These are phyloP conservation scores for Danio kyathit DNA, from an alignment of 2,797 vertebrate species.

Conservation along the genomic window DNA sequence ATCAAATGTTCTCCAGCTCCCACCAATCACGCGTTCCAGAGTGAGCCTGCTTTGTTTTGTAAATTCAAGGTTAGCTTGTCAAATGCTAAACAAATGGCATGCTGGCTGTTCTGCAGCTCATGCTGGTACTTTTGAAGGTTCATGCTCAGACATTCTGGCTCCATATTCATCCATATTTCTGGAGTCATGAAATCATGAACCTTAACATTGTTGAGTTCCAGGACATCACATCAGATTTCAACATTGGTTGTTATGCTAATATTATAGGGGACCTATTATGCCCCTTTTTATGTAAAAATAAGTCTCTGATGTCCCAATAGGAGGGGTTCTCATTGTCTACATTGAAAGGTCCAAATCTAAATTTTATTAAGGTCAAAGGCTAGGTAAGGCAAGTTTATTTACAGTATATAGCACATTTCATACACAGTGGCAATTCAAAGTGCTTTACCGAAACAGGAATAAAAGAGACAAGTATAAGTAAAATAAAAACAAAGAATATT, in stretches of 20 bases:
- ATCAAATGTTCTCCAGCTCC: not conserved
- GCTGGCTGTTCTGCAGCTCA: not conserved
- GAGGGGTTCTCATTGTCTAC: no score
- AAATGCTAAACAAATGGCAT: not conserved
- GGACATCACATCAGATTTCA: not conserved
- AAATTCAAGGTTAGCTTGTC: not conserved
- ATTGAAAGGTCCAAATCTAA: no score
- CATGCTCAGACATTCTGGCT: not conserved
- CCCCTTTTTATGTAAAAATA: no score
- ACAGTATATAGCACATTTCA: no score
- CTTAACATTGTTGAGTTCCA: not conserved
- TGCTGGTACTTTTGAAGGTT: not conserved
- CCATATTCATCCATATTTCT: not conserved
- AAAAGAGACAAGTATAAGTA: no score
- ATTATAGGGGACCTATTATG: no score
- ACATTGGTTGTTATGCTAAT: slow-evolving; percentile 27
- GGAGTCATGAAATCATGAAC: not conserved
- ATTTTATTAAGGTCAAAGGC: no score
- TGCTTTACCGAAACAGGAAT: no score
- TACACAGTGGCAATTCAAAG: no score
- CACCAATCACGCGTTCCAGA: not conserved
- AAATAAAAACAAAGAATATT: no score
- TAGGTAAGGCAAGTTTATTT: no score
- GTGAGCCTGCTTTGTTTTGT: not conserved
- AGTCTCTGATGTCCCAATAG: no score